phyloP scores from a whole-genome alignment of 2,888 invertebrate species.

The Oligia latruncula region DNA sequence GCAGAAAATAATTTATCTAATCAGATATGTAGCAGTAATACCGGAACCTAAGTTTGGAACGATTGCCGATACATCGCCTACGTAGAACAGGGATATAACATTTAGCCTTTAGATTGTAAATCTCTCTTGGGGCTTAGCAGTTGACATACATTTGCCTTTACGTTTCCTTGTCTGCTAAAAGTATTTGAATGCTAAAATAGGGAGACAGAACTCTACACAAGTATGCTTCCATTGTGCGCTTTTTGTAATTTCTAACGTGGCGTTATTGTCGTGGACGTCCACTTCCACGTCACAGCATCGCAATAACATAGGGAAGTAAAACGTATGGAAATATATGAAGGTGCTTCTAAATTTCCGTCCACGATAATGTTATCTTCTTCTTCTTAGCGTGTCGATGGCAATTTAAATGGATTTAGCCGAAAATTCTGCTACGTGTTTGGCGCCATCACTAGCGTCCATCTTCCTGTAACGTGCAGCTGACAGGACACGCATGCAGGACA shows the following conservation, averaged over 20 bases:
- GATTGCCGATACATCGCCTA: conserved; percentile 20
- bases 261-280: background rate
- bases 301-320: background rate
- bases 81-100: conserved; percentile 10
- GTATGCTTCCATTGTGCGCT: background rate
- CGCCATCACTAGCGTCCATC: too few species aligned
- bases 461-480: too few species aligned
- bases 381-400: too few species aligned
- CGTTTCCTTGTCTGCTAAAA: conserved; percentile 17
- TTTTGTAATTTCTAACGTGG: background rate
- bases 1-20: background rate
- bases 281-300: background rate
- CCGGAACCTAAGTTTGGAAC: background rate
- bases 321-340: background rate
- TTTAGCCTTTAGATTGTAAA: conserved; percentile 25
- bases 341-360: background rate
- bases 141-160: conserved; percentile 25
- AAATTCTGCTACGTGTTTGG: too few species aligned
- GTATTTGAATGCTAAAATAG: background rate
- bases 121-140: background rate
- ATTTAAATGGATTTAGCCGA: too few species aligned
- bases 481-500: too few species aligned
- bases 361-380: background rate
- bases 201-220: background rate
- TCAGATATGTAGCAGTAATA: background rate